Percentiles rank a stretch among this genome's conserved stretches.
Evolutionary conservation across 2,888 invertebrate genomes (phyloP).

Genomic region (Ichneumoninae sp.): DNA sequence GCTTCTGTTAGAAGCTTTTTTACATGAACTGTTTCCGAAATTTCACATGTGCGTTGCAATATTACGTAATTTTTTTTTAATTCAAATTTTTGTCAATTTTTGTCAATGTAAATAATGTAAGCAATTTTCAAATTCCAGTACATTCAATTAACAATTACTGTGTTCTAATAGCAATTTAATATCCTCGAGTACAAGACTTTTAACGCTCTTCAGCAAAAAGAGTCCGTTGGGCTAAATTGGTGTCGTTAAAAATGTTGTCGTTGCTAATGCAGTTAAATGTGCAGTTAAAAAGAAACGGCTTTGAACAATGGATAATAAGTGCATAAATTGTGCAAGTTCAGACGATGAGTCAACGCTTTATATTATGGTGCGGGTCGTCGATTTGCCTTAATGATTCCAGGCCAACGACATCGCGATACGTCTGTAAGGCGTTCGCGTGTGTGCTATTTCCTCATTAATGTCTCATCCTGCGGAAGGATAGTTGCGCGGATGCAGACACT

Average conservation of each 20-base stretch:
- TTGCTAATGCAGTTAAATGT: background rate
- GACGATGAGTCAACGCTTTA: constrained; percentile 55
- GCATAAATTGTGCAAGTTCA: constrained; percentile 33
- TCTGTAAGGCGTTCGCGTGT: constrained; percentile 51
- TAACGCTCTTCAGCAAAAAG: no score
- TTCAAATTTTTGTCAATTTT: no score
- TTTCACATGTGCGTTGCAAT: no score
- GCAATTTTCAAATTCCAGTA: no score
- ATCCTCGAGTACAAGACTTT: no score
- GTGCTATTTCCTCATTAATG: constrained; percentile 72
- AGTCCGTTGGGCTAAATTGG: background rate
- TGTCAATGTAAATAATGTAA: no score
- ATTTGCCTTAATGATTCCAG: constrained; percentile 69
- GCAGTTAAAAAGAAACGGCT: background rate
- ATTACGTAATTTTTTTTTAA: no score
- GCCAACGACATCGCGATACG: constrained; percentile 51
- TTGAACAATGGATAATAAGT: constrained; percentile 54
- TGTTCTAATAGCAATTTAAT: no score
- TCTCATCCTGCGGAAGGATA: constrained; percentile 61
- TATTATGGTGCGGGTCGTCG: constrained; percentile 55
- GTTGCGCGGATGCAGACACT: constrained; percentile 52
- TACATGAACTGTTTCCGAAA: no score
- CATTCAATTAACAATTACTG: no score
- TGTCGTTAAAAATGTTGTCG: background rate
- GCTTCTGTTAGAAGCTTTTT: no score